Evolutionary conservation across 2,888 invertebrate genomes (phyloP).

Genomic region (Drosophila mayaguana): DNA sequence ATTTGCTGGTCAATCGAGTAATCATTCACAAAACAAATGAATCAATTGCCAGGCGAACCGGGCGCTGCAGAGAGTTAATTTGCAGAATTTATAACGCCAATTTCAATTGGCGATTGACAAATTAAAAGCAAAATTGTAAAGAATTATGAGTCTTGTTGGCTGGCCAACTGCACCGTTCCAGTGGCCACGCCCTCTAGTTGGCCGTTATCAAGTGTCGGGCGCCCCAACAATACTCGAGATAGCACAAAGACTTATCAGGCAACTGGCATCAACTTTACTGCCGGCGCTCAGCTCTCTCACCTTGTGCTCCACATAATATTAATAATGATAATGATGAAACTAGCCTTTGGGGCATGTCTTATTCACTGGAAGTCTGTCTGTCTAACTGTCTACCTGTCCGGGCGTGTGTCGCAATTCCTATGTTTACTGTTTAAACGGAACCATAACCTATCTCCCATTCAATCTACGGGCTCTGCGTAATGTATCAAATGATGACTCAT

Average conservation of each 20-base stretch:
- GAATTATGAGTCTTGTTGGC: constrained; percentile 11
- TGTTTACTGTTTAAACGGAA: constrained; percentile 28
- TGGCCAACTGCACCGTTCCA: constrained; percentile 5
- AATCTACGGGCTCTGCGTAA: constrained; percentile 4
- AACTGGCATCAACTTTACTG: constrained; percentile 39
- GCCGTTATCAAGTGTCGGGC: constrained; percentile 58
- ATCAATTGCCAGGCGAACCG: constrained; percentile 5
- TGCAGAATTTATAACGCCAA: constrained; percentile 60
- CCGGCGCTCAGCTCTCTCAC: constrained; percentile 19
- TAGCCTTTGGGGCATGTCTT: neutral
- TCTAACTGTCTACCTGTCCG: neutral
- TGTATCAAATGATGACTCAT: constrained; percentile 18
- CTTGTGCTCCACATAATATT: constrained; percentile 1
- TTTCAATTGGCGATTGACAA: constrained; percentile 63
- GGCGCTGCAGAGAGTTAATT: neutral
- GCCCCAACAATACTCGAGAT: constrained; percentile 63
- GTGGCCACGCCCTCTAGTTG: constrained; percentile 17
- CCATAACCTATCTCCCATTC: constrained; percentile 63
- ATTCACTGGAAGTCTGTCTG: neutral
- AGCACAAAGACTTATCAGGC: constrained; percentile 46
- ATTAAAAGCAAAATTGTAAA: constrained; percentile 13
- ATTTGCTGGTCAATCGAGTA: constrained; percentile 2
- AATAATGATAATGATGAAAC: constrained; percentile 46
- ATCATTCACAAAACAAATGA: constrained; percentile 37
- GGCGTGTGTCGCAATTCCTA: constrained; percentile 7